Conservation (phyloP, 92 coral and sea anemone genomes). For the Epizoanthus stellaris region DNA sequence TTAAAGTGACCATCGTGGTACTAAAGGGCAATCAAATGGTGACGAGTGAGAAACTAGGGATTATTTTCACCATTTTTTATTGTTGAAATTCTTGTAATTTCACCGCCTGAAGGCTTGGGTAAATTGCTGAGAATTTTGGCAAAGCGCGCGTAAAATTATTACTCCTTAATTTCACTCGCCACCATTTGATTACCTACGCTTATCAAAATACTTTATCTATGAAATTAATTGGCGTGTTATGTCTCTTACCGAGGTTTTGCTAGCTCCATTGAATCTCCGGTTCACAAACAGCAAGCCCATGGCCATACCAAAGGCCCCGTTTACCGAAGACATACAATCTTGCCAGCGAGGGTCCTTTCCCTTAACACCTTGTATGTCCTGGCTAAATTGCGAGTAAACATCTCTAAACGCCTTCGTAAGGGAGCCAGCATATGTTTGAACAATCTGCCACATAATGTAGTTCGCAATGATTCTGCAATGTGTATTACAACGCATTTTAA, state of each 20-base stretch:
- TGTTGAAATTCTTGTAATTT: too few species aligned
- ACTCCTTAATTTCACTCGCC: too few species aligned
- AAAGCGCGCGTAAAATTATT: background rate
- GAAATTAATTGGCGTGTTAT: too few species aligned
- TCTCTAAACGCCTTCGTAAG: constrained; percentile 68
- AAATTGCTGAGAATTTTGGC: background rate
- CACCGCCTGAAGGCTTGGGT: too few species aligned
- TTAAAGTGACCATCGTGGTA: too few species aligned
- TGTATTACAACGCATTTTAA: background rate
- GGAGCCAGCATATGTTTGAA: constrained; percentile 46
- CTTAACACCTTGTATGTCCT: constrained; percentile 61
- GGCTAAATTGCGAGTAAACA: constrained; percentile 51
- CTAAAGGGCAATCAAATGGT: too few species aligned
- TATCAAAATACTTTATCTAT: background rate
- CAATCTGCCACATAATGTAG: constrained; percentile 98
- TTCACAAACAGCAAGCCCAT: constrained; percentile 86
- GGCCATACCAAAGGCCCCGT: constrained; percentile 88
- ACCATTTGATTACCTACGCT: background rate
- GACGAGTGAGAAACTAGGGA: too few species aligned
- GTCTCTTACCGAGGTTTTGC: constrained; percentile 82
- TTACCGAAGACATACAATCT: constrained; percentile 70
- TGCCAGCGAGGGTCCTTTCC: constrained; percentile 95
- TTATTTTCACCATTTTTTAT: too few species aligned
- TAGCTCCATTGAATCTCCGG: constrained; percentile 73
- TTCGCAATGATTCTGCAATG: constrained; percentile 77